These are phyloP conservation scores for Cyprinus carpio DNA, from an alignment of 2,113 vertebrate species.

Conservation along the genomic window DNA sequence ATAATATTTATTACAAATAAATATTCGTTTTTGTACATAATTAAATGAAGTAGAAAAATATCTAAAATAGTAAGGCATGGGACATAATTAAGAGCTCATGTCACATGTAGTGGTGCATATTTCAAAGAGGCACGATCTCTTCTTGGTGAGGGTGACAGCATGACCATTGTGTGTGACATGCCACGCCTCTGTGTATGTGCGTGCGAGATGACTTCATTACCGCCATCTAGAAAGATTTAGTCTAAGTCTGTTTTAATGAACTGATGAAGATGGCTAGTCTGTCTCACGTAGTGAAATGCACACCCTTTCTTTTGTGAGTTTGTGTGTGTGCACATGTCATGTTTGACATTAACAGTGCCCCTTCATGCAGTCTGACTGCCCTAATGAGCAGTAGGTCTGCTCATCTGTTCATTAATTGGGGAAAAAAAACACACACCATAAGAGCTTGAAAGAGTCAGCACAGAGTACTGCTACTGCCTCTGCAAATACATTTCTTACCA, in stretches of 20 bases:
- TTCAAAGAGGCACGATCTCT: conserved; percentile 5
- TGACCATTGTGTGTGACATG: background rate
- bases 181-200: conserved; percentile 16
- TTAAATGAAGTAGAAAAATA: background rate
- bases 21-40: too few species aligned
- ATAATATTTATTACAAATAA: too few species aligned
- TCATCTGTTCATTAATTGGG: conserved; percentile 67
- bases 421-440: conserved; percentile 63
- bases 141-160: conserved; percentile 24
- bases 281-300: conserved; percentile 9
- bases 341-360: conserved; percentile 30
- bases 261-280: conserved; percentile 32
- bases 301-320: conserved; percentile 29
- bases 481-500: conserved; percentile 1
- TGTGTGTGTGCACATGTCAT: conserved; percentile 17
- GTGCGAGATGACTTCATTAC: conserved; percentile 47
- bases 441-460: conserved; percentile 41
- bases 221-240: conserved; percentile 6
- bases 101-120: background rate
- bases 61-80: background rate
- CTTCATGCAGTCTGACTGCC: conserved; percentile 41
- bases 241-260: conserved; percentile 42
- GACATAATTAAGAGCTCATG: conserved; percentile 13
- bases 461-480: background rate
- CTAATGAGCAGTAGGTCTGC: conserved; percentile 64